Percentiles rank a stretch among this genome's conserved stretches.
phyloP scores from a whole-genome alignment of 2,113 vertebrate genomes.

The Monarcha castaneiventris region DNA sequence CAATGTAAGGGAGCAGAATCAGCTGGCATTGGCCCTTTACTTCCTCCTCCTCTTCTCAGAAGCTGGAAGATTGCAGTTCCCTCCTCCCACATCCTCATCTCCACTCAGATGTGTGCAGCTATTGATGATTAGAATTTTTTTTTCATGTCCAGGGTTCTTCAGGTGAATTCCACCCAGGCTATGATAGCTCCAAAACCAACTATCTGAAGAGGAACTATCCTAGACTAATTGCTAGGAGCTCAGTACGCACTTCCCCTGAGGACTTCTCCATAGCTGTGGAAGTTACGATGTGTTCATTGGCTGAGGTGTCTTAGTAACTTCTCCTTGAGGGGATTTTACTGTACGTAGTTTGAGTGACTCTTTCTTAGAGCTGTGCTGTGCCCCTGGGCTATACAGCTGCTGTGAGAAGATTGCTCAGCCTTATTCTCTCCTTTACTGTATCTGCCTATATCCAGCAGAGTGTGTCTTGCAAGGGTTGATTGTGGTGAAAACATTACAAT shows the following conservation, averaged over 20 bases:
- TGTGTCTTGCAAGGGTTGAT: not conserved
- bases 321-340: not conserved
- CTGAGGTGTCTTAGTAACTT: not conserved
- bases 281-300: not conserved
- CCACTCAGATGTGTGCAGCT: not conserved
- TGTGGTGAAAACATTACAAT: not conserved
- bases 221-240: constrained; percentile 23
- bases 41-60: constrained; percentile 35
- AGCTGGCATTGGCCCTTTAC: not conserved
- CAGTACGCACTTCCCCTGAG: constrained; percentile 24
- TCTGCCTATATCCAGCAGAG: not conserved
- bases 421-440: not conserved
- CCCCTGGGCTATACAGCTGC: not conserved
- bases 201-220: constrained; percentile 33
- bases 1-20: not conserved
- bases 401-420: not conserved
- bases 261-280: constrained; percentile 52
- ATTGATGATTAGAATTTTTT: constrained; percentile 14
- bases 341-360: not conserved
- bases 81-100: constrained; percentile 42
- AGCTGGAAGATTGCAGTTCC: constrained; percentile 40
- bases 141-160: constrained; percentile 18
- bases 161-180: constrained; percentile 58
- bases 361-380: not conserved
- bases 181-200: not conserved